Evolutionary conservation across 2,888 invertebrate species (phyloP).

Genomic region (Pollenia amentaria): DNA sequence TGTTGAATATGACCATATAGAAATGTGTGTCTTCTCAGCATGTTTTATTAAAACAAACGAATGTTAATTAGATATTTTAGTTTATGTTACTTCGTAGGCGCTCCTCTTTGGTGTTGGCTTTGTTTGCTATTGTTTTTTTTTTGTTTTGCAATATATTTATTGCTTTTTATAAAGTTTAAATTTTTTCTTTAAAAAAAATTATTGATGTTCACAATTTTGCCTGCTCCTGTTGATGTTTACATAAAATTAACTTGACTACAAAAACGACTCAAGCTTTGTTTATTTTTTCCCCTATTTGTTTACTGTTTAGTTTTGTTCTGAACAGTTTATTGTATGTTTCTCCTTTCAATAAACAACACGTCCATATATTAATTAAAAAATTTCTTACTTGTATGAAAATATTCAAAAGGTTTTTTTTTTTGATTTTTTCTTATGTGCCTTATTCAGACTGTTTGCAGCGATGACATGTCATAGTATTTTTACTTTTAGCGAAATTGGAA

Average conservation of each 20-base stretch:
- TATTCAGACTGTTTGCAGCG: neutral
- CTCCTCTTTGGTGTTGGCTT: neutral
- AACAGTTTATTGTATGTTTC: neutral
- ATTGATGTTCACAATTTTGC: neutral
- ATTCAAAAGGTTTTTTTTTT: constrained; percentile 25
- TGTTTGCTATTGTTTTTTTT: neutral
- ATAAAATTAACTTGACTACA: neutral
- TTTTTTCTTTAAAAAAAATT: neutral
- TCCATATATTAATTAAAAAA: constrained; percentile 61
- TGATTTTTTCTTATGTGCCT: neutral
- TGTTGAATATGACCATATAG: no score
- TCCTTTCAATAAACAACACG: constrained; percentile 29
- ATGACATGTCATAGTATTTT: constrained; percentile 39
- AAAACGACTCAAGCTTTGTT: neutral
- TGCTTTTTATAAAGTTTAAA: neutral
- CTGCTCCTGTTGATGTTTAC: neutral
- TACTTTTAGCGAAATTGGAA: neutral
- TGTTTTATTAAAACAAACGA: no score
- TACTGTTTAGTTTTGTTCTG: neutral
- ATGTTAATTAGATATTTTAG: no score
- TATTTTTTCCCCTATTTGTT: neutral
- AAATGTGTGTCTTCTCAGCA: no score
- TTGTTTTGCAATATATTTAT: constrained; percentile 1
- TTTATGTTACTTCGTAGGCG: no score
- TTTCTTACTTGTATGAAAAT: constrained; percentile 10